Percentiles rank a stretch among this genome's conserved stretches.
Evolutionary conservation across 1,140 invertebrate species (phyloP).

Genomic region (Tetraneura akinire): DNA sequence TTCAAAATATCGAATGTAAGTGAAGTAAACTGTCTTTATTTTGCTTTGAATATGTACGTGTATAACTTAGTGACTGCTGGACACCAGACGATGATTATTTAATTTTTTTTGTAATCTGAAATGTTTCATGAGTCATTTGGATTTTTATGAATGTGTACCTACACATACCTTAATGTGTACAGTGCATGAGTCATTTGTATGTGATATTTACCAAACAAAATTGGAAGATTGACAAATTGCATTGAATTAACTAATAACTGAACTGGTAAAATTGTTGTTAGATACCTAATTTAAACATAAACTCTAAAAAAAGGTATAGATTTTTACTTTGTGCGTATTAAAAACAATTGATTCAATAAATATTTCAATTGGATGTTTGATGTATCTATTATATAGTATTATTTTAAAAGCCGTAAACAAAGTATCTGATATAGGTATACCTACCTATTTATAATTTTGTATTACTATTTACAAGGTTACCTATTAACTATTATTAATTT

Average conservation of each 20-base stretch:
- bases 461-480: conserved; percentile 28
- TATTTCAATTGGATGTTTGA: too few species aligned
- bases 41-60: background rate
- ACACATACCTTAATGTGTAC: background rate
- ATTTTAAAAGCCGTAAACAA: background rate
- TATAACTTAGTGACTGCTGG: background rate
- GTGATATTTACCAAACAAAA: background rate
- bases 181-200: background rate
- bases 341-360: too few species aligned
- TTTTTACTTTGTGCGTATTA: too few species aligned
- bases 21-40: background rate
- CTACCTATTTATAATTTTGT: conserved; percentile 12
- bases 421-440: background rate
- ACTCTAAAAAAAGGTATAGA: too few species aligned
- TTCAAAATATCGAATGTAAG: conserved; percentile 49
- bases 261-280: background rate
- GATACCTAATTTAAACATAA: too few species aligned
- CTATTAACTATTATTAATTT: conserved; percentile 6
- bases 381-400: too few species aligned
- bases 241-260: background rate
- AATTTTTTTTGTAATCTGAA: background rate
- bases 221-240: background rate
- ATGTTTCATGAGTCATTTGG: conserved; percentile 15
- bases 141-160: background rate
- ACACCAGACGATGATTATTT: background rate